Conservation (phyloP, 92 coral and sea anemone genomes). For the Galaxea fascicularis region DNA sequence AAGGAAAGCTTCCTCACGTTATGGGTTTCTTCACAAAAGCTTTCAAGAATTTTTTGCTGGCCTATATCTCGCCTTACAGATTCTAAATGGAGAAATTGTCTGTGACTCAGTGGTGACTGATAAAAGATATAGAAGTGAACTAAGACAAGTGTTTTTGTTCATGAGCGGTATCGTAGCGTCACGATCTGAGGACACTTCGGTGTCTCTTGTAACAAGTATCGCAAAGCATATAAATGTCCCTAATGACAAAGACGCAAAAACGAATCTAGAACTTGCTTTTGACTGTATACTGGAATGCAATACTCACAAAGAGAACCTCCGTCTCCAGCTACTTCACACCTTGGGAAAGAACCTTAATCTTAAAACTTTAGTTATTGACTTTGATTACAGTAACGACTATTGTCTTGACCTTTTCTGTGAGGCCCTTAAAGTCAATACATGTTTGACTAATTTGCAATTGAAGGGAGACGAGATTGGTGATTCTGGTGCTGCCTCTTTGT, state of each 20-base stretch:
- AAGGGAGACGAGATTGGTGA: not conserved
- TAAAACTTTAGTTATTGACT: not conserved
- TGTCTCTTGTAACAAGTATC: not conserved
- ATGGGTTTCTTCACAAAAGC: constrained; percentile 50
- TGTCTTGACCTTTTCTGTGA: not conserved
- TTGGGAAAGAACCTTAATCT: not conserved
- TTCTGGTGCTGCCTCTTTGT: not conserved
- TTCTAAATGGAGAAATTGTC: not conserved
- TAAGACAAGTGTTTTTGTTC: constrained; percentile 7
- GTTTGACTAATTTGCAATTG: not conserved
- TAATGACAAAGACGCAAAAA: too few relatives aligned
- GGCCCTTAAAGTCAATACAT: not conserved
- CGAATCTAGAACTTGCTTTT: not conserved
- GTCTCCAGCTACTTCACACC: not conserved
- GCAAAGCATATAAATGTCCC: not conserved
- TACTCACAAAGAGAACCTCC: not conserved
- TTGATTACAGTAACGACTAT: not conserved
- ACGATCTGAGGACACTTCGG: not conserved
- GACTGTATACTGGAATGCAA: not conserved
- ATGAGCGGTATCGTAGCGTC: not conserved
- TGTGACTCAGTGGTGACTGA: not conserved
- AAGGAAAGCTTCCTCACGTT: constrained; percentile 17
- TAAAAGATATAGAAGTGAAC: not conserved
- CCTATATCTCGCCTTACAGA: constrained; percentile 19
- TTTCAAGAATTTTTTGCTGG: constrained; percentile 59